These are phyloP conservation scores for Microcebus murinus DNA, from an alignment of 2,113 vertebrate genomes.

Conservation along the genomic window DNA sequence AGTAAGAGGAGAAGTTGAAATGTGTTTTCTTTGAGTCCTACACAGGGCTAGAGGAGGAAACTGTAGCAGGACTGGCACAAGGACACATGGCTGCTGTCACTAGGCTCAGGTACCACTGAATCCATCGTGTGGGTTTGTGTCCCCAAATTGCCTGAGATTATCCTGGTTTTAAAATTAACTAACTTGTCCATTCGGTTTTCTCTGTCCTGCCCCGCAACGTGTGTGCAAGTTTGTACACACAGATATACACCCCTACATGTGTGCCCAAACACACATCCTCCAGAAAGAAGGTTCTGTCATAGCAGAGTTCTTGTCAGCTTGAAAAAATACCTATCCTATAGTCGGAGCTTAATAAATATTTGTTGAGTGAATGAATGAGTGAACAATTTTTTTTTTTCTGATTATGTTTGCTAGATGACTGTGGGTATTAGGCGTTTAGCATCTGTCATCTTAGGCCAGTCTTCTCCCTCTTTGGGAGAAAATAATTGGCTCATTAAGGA, in stretches of 20 bases:
- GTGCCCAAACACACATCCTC: neutral
- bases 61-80: rapidly evolving
- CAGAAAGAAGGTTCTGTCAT: neutral
- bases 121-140: neutral
- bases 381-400: too few relatives aligned
- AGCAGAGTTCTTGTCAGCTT: neutral
- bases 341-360: neutral
- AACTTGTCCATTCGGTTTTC: neutral
- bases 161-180: neutral
- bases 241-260: neutral
- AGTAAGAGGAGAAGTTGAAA: neutral
- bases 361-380: neutral
- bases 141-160: neutral
- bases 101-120: neutral
- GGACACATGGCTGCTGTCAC: neutral
- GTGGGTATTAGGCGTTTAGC: neutral
- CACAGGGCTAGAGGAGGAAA: neutral
- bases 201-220: neutral
- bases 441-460: neutral
- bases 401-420: neutral
- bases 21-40: neutral
- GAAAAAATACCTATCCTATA: neutral
- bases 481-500: neutral
- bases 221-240: rapidly evolving
- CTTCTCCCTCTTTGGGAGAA: neutral